Evolutionary conservation across 2,888 invertebrate species (phyloP), one percentile per base, ranked within the genome.

Genomic region (Cremastobaeus sp.): DNA sequence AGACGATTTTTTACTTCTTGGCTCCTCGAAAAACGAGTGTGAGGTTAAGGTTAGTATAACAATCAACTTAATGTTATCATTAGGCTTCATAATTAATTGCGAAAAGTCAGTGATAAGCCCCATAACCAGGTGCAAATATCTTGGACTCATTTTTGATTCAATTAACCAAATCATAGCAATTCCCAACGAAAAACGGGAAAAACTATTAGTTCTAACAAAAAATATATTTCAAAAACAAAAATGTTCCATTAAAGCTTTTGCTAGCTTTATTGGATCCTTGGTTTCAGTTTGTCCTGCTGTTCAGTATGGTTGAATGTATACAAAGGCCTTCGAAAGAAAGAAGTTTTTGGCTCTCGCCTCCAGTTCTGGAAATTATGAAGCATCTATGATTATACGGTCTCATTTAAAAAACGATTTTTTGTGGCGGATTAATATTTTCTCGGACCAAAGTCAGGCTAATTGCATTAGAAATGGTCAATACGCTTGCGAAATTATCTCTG

Each of bases 221-320:
- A 11, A 5, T 1, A 21, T 65, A 8, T 59, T 39, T 6, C 1
- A 12, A 11, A 65, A 57, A 18, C n/a, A 8, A 3, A 6, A 3
- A 4, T 59, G 69, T 35, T 5, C 9, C 0, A 59, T 64, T 12
- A 8, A 14, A 17, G 59, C 48, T 0, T 74, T 69, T 30, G 45
- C 64, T 1, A 41, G 69, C 12, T 14, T 74, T 15, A 54, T 74
- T 15, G 74, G 64, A 3, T 69, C 62, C 1, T 54, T 74, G 0
- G 47, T 69, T 0, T 69, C 69, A 1, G 52, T 64, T 8, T 74
- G 69, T 15, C 69, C 74, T 0, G 65, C 69, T n/a, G 69, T 69
- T 0, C 14, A 28, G 1, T 74, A 65, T 30, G 65, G 74, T 12
- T 21, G 52, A 0, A 12, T 64, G 0, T 66, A 73, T 25, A 73